These are phyloP conservation scores for Byasa hedistus DNA, from an alignment of 2,888 invertebrate species.

Conservation along the genomic window DNA sequence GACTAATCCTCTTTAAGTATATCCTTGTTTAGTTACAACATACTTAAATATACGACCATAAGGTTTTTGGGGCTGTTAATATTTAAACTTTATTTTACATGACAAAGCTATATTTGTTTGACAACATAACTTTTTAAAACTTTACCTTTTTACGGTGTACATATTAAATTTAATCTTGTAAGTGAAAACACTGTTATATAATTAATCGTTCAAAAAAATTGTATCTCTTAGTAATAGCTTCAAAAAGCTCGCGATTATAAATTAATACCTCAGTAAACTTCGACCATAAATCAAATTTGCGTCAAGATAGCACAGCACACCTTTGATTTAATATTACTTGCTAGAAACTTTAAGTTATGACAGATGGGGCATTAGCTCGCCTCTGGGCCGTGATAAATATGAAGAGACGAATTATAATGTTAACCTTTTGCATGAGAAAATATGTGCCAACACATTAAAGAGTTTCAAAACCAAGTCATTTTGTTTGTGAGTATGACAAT, in stretches of 20 bases:
- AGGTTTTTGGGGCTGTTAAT: no score
- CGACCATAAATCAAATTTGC: constrained; percentile 14
- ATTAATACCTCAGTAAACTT: constrained; percentile 11
- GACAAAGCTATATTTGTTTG: no score
- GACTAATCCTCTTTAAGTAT: no score
- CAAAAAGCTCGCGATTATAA: background rate
- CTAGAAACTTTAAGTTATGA: constrained; percentile 12
- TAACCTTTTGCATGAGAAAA: constrained; percentile 68
- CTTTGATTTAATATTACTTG: constrained; percentile 20
- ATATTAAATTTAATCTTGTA: background rate
- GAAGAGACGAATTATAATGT: constrained; percentile 50
- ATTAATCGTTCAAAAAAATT: background rate
- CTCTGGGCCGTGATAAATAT: constrained; percentile 23
- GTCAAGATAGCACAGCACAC: constrained; percentile 6
- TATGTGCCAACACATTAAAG: constrained; percentile 38
- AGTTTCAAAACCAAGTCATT: constrained; percentile 52
- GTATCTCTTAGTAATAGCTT: background rate
- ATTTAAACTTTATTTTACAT: no score
- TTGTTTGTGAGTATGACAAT: constrained; percentile 37
- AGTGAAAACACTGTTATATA: background rate
- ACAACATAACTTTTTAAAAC: no score
- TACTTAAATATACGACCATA: no score
- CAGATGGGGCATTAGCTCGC: constrained; percentile 18
- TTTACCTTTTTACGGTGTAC: no score
- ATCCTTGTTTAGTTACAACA: no score